Base-by-base conservation (phyloP, 2,797 vertebrate species). In the Passerculus sandwichensis region DNA sequence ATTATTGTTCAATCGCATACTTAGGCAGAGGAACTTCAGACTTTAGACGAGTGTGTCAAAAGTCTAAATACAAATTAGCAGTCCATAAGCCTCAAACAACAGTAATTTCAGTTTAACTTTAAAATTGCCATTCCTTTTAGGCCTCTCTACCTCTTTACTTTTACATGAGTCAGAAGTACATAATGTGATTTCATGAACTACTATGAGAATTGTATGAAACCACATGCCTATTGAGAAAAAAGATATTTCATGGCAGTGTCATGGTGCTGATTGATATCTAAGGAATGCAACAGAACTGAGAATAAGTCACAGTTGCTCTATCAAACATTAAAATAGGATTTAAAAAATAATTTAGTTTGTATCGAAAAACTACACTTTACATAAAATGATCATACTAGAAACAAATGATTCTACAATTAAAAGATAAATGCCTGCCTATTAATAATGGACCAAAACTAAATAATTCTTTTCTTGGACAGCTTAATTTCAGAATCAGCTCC, bases 341-440 rank as follows among this genome's bases (percentile, higher is more conserved):
- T 0, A 3, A 81, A 34, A 18, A 29, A 7, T 4, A 2, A 20
- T 23, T n/a, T 2, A 2, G 3, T 13, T 48, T 74, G 6, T 34
- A 44, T 27, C 44, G 75, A 86, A 86, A 94, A 85, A 56, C 20
- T 47, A 26, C 10, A 34, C 3, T 72, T 83, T 19, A 57, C 0
- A 13, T 26, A 54, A 72, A 45, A 62, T 34, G 0, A 76, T 74
- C 56, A 21, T 34, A 71, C 15, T 45, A 59, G 23, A 53, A 93
- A 30, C 9, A 85, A 57, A 27, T 45, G 0, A 23, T 42, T 75
- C 48, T 66, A 27, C 34, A 65, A 42, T 10, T 8, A 80, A 83
- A 70, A 80, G 3, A 76, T 23, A 71, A 45, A 22, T 30, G 14
- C 4, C 42, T 80, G 32, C 9, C 34, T 54, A 70, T 62, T 11